These are phyloP conservation scores for Gadopsis bispinosus DNA, from an alignment of 2,797 vertebrate species.

Conservation along the genomic window DNA sequence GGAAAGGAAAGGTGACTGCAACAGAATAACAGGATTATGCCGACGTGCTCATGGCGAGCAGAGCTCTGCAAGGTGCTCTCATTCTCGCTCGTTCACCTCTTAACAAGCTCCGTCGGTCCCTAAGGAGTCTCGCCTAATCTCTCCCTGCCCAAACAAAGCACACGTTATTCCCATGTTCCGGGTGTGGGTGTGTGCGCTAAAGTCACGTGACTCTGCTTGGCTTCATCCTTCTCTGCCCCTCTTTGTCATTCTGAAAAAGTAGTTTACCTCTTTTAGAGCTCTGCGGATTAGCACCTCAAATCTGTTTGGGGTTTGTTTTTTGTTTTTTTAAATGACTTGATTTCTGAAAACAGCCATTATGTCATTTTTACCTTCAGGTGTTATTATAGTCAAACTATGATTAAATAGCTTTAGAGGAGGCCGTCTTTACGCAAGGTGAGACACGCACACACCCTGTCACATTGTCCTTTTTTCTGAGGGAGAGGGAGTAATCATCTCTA, in stretches of 20 bases:
- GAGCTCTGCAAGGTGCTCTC: conserved; percentile 53
- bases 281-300: conserved; percentile 27
- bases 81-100: conserved; percentile 40
- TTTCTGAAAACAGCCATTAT: conserved; percentile 9
- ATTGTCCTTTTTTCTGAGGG: conserved; percentile 47
- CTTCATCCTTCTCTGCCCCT: conserved; percentile 7
- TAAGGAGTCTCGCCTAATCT: conserved; percentile 62
- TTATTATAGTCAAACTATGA: conserved; percentile 2
- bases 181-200: neutral
- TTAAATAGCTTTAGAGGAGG: conserved; percentile 16
- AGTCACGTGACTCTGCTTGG: conserved; percentile 18
- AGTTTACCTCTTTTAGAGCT: conserved; percentile 11
- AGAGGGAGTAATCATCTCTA: conserved; percentile 53
- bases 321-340: neutral
- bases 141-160: conserved; percentile 58
- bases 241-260: conserved; percentile 5
- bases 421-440: neutral
- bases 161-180: conserved; percentile 35
- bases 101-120: conserved; percentile 55
- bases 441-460: conserved; percentile 5
- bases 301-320: neutral
- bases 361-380: neutral
- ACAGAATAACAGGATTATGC: conserved; percentile 74
- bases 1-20: conserved; percentile 51
- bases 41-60: conserved; percentile 46